phyloP scores from a whole-genome alignment of 2,888 invertebrate species.

The Drosophila limbata region DNA sequence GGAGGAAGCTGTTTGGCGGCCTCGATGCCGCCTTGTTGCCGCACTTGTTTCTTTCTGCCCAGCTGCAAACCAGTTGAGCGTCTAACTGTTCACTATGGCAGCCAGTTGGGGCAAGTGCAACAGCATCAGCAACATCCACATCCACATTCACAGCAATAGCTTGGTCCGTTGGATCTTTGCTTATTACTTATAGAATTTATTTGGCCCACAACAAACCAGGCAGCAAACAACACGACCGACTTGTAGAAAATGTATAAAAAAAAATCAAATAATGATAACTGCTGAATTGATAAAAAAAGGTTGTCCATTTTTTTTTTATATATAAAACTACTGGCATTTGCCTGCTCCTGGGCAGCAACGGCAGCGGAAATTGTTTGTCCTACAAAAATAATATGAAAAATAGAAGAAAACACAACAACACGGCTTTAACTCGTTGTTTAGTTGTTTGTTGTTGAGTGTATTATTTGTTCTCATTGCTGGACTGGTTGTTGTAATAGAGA shows the following conservation, averaged over 20 bases:
- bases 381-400: constrained; percentile 49
- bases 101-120: constrained; percentile 61
- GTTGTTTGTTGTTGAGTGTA: constrained; percentile 48
- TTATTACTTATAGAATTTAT: constrained; percentile 78
- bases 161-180: constrained; percentile 70
- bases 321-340: constrained; percentile 57
- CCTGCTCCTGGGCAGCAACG: constrained; percentile 44
- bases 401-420: constrained; percentile 24
- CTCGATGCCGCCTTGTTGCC: constrained; percentile 35
- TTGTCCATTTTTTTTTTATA: constrained; percentile 42
- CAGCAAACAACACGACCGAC: constrained; percentile 70
- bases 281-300: constrained; percentile 66
- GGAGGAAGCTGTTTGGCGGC: constrained; percentile 61
- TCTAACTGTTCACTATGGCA: constrained; percentile 67
- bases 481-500: constrained; percentile 75
- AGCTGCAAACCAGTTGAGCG: constrained; percentile 74
- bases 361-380: constrained; percentile 74
- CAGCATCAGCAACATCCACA: constrained; percentile 42
- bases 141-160: constrained; percentile 28
- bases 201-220: constrained; percentile 72
- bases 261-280: constrained; percentile 76
- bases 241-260: constrained; percentile 48
- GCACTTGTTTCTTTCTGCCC: constrained; percentile 46
- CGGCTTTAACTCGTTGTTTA: constrained; percentile 5
- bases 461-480: constrained; percentile 58